phyloP scores from a whole-genome alignment of 2,888 invertebrate genomes.

The Metopia argyrocephala region DNA sequence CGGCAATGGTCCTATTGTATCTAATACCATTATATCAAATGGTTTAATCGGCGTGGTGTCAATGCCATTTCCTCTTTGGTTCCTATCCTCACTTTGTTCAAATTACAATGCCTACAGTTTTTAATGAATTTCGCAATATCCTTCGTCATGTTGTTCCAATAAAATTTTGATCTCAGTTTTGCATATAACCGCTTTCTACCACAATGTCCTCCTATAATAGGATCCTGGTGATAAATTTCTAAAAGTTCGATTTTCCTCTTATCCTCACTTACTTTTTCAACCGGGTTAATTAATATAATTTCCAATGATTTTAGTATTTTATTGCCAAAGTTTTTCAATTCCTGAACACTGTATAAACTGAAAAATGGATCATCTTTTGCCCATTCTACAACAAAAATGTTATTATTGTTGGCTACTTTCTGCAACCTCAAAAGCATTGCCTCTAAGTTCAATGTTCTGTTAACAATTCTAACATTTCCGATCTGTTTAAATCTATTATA shows the following conservation, averaged over 20 bases:
- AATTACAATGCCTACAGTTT: conserved; percentile 48
- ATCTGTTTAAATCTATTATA: conserved; percentile 11
- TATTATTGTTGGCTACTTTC: conserved; percentile 10
- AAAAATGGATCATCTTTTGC: conserved; percentile 32
- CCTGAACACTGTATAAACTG: background rate
- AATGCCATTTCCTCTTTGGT: conserved; percentile 32
- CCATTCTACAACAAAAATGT: conserved; percentile 20
- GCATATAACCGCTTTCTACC: conserved; percentile 13
- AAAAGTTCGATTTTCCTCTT: background rate
- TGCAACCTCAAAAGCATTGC: conserved; percentile 35
- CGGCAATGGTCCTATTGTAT: conserved; percentile 64
- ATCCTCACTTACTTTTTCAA: background rate
- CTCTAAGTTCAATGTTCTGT: conserved; percentile 46
- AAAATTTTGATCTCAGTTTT: conserved; percentile 48
- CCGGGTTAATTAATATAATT: background rate
- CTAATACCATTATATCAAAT: conserved; percentile 32
- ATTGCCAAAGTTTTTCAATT: conserved; percentile 4
- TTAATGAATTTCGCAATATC: conserved; percentile 8
- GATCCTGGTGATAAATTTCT: background rate
- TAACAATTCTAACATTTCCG: conserved; percentile 21
- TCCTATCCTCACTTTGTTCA: conserved; percentile 38
- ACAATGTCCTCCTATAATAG: conserved; percentile 11
- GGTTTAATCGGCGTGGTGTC: conserved; percentile 32
- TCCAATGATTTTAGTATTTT: background rate
- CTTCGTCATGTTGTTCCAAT: conserved; percentile 48